Conservation (phyloP, 2,888 invertebrate species). For the Euplexia lucipara region DNA sequence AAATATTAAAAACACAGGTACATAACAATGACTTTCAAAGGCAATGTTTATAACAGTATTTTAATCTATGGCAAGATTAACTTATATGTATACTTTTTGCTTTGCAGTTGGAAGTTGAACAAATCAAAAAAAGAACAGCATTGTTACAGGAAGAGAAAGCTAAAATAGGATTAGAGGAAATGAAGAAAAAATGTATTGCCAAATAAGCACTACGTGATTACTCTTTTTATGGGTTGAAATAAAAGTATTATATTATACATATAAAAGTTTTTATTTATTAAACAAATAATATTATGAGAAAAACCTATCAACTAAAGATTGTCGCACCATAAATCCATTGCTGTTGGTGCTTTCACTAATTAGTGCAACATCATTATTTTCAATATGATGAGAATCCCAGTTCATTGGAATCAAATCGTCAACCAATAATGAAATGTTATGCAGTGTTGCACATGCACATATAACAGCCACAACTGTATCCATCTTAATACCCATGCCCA, state of each 20-base stretch:
- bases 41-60: too few species aligned
- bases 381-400: not conserved
- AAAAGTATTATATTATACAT: constrained; percentile 10
- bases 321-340: constrained; percentile 10
- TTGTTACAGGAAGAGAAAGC: too few species aligned
- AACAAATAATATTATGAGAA: not conserved
- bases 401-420: constrained; percentile 17
- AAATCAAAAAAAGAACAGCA: too few species aligned
- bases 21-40: too few species aligned
- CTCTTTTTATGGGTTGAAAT: not conserved
- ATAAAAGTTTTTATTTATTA: constrained; percentile 8
- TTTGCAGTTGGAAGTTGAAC: too few species aligned
- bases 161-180: too few species aligned
- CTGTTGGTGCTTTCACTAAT: constrained; percentile 8
- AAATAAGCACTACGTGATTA: too few species aligned
- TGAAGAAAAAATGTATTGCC: too few species aligned
- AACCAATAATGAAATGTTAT: constrained; percentile 19
- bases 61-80: too few species aligned
- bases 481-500: constrained; percentile 17
- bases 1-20: constrained; percentile 8
- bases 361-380: constrained; percentile 4
- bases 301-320: constrained; percentile 12
- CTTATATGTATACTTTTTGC: too few species aligned
- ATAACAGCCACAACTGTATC: constrained; percentile 22
- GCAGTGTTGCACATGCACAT: constrained; percentile 33